These are phyloP conservation scores for Diarsia rubi DNA, from an alignment of 2,888 invertebrate species.

Conservation along the genomic window DNA sequence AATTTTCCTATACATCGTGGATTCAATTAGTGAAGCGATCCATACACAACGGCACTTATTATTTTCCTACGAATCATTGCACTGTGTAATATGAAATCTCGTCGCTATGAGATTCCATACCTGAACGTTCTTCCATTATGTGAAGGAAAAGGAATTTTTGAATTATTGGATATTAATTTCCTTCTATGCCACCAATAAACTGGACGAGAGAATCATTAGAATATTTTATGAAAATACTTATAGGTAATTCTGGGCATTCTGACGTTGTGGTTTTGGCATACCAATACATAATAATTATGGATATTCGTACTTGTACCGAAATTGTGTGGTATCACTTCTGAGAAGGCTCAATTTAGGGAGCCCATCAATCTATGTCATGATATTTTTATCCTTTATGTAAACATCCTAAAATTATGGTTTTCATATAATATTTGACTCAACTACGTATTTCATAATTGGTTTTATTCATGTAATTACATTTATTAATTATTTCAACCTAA, in stretches of 20 bases:
- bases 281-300: not conserved
- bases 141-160: constrained; percentile 46
- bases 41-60: constrained; percentile 60
- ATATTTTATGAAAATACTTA: constrained; percentile 23
- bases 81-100: constrained; percentile 55
- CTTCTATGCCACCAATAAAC: constrained; percentile 33
- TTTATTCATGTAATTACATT: no score
- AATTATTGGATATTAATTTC: constrained; percentile 51
- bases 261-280: constrained; percentile 1
- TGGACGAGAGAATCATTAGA: constrained; percentile 33
- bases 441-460: no score
- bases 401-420: not conserved
- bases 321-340: not conserved
- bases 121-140: constrained; percentile 46
- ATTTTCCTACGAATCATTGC: constrained; percentile 62
- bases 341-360: not conserved
- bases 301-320: not conserved
- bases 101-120: constrained; percentile 45
- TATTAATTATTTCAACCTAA: no score
- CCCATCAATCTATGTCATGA: not conserved
- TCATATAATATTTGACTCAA: not conserved
- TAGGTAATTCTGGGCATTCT: not conserved
- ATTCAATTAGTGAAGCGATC: constrained; percentile 55
- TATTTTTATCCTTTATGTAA: not conserved
- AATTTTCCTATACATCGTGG: constrained; percentile 18